Base-by-base conservation (phyloP, 2,888 invertebrate species). In the Thelaira solivaga region DNA sequence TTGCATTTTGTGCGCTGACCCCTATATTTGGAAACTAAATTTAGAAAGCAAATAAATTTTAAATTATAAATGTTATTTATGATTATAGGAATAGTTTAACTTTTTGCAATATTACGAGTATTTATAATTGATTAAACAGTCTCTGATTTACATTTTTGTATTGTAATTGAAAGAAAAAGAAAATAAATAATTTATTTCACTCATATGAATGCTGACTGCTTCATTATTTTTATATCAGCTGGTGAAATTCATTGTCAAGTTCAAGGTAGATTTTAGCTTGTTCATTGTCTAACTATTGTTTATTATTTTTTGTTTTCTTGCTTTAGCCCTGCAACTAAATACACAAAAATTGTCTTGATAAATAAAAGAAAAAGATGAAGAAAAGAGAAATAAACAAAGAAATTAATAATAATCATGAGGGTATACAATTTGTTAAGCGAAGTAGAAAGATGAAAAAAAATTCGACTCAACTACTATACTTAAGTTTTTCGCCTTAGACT, bases 181-280 rank as follows among this genome's bases (percentile, higher is more conserved):
- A 4, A 13, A 39, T 13, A 51, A 13, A 2, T 13, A 11, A 11
- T 20, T 20, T 20, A 20, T 36, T 26, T 13, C 10, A 11, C 20
- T 18, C n/a, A 41, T 13, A 24, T n/a, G 16, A 20, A 20, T 43
- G 11, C 11, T n/a, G 16, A 20, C 20, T 43, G 11, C 11, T 24
- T 41, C 11, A 11, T 43, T 31, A 20, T 26, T 51, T 31, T 18
- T 4, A 47, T 8, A 36, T 55, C 34, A 67, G 16, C 4, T 36
- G 4, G 3, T 41, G 24, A 64, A 68, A 45, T 45, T 68, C 55
- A 68, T 26, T 68, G 67, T 57, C 55, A 68, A 68, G 67, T 68
- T 68, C 55, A 68, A 68, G 67, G 67, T 55, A 45, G 4, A 43
- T 26, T 55, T 39, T 2, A 39, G 26, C 13, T 29, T 51, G n/a